Conservation (phyloP, 2,113 vertebrate species). For the Mustelus asterias region DNA sequence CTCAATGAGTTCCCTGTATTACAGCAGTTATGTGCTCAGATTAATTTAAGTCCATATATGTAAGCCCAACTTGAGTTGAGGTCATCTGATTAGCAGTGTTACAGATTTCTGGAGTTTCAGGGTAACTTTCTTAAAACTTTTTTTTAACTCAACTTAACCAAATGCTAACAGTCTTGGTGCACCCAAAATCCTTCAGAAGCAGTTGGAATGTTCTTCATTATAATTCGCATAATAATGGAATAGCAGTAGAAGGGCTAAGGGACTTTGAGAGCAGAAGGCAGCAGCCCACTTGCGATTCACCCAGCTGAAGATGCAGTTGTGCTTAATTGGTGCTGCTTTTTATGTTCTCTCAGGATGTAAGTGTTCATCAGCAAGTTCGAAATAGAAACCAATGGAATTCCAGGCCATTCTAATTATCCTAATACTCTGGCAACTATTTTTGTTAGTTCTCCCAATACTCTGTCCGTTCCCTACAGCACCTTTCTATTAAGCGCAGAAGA, state of each 20-base stretch:
- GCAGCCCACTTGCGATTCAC: not conserved
- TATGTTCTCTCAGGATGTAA: not conserved
- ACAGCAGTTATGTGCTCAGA: not conserved
- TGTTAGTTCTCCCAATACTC: not conserved
- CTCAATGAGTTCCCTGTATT: not conserved
- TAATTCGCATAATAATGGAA: not conserved
- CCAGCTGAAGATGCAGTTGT: not conserved
- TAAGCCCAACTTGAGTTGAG: not conserved
- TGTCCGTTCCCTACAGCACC: no score
- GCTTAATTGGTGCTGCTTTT: not conserved
- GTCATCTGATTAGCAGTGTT: not conserved
- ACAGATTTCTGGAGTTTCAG: not conserved
- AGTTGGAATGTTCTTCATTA: not conserved
- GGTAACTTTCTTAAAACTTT: not conserved
- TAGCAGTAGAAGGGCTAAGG: not conserved
- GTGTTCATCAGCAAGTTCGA: not conserved
- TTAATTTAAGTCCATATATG: not conserved
- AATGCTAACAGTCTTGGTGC: not conserved
- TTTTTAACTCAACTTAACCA: not conserved
- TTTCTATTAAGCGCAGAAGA: no score
- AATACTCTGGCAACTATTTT: not conserved
- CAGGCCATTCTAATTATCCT: not conserved
- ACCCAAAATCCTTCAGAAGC: not conserved
- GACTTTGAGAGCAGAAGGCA: not conserved
- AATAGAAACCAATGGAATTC: not conserved